phyloP scores from a whole-genome alignment of 2,888 invertebrate genomes.

The Gari tellinella region DNA sequence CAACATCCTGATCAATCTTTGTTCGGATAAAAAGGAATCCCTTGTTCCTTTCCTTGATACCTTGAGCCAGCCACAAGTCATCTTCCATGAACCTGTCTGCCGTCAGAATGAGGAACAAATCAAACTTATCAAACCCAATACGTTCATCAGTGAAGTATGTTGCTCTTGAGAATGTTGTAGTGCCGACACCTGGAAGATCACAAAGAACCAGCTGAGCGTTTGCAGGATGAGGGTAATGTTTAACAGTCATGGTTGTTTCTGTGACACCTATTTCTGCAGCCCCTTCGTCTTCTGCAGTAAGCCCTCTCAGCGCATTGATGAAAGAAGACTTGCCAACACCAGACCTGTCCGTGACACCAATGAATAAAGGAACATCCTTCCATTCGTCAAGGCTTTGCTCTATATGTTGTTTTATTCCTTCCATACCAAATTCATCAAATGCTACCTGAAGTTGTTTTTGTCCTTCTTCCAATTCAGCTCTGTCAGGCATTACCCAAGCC shows the following conservation, averaged over 20 bases:
- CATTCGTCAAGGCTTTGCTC: not conserved
- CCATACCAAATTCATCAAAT: no score
- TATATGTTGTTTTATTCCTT: no score
- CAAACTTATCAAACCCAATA: constrained; percentile 9
- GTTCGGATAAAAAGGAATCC: constrained; percentile 31
- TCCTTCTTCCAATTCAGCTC: no score
- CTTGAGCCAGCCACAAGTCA: constrained; percentile 29
- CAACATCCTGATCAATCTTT: constrained; percentile 14
- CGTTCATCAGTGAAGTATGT: constrained; percentile 9
- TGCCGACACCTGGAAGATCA: constrained; percentile 45
- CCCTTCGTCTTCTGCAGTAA: constrained; percentile 16
- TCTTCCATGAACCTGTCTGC: constrained; percentile 25
- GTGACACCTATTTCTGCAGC: constrained; percentile 37
- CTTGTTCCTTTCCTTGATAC: constrained; percentile 12
- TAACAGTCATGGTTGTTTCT: constrained; percentile 28
- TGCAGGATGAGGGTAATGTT: constrained; percentile 27
- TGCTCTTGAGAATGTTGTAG: constrained; percentile 20
- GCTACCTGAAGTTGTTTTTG: no score
- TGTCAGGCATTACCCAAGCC: no score
- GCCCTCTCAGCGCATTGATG: constrained; percentile 23
- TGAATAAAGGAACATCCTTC: constrained; percentile 15
- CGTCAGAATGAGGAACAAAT: constrained; percentile 21
- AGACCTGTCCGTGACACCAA: constrained; percentile 25
- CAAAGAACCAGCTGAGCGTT: constrained; percentile 22
- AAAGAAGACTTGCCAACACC: constrained; percentile 43